phyloP scores from a whole-genome alignment of 2,113 vertebrate genomes.

The Nanorana parkeri region DNA sequence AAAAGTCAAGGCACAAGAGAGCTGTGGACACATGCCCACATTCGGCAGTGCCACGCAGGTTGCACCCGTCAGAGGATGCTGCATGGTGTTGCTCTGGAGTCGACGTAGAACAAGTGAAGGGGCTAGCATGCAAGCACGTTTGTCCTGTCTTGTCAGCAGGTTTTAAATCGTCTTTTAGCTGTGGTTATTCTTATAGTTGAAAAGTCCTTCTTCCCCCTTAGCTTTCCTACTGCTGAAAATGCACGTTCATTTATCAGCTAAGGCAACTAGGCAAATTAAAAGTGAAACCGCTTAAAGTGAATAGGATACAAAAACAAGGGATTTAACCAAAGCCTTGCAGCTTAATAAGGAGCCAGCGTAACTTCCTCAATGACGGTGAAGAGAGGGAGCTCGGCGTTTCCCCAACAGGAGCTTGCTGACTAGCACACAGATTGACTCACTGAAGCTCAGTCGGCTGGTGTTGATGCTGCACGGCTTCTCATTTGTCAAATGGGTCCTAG shows the following conservation, averaged over 20 bases:
- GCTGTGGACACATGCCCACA: slow-evolving; percentile 94
- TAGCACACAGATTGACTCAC: slow-evolving; percentile 69
- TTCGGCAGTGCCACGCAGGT: slow-evolving; percentile 94
- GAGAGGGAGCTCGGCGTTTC: slow-evolving; percentile 69
- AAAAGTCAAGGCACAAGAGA: slow-evolving; percentile 97
- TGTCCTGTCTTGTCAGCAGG: slow-evolving; percentile 70
- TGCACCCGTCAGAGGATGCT: slow-evolving; percentile 92
- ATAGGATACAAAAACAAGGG: slow-evolving; percentile 11
- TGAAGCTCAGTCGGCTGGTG: slow-evolving; percentile 71
- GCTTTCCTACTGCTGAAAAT: slow-evolving; percentile 59
- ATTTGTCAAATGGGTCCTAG: slow-evolving; percentile 84
- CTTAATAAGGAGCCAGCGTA: slow-evolving; percentile 74
- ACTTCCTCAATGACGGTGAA: slow-evolving; percentile 75
- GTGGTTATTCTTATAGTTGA: slow-evolving; percentile 61
- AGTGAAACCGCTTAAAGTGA: slow-evolving; percentile 40
- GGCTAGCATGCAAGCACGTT: slow-evolving; percentile 76
- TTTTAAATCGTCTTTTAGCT: slow-evolving; percentile 49
- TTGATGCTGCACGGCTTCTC: slow-evolving; percentile 75
- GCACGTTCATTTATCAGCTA: slow-evolving; percentile 70
- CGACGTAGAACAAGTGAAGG: slow-evolving; percentile 76
- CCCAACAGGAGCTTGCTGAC: slow-evolving; percentile 73
- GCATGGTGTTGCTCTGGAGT: slow-evolving; percentile 84
- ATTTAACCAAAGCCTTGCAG: slow-evolving; percentile 62
- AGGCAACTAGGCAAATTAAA: slow-evolving; percentile 70
- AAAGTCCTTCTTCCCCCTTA: slow-evolving; percentile 31